Evolutionary conservation across 2,888 invertebrate species (phyloP), one percentile per base, ranked within the genome.

Genomic region (Tuta absoluta): DNA sequence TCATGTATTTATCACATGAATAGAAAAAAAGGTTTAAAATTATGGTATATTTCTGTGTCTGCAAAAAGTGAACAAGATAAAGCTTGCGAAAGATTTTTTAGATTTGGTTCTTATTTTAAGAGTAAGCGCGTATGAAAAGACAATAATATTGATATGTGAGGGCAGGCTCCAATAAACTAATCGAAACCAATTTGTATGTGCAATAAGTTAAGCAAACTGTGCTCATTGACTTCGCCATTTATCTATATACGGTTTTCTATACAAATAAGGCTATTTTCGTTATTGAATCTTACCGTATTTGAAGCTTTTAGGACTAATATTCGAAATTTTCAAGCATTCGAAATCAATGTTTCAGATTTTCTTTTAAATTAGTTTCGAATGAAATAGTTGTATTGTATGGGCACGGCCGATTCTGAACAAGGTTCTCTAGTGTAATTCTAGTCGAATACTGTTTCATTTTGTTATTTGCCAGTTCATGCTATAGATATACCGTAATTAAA

Each of bases 391-490:
- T 86, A 82, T 80, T 75, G 62, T 63, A 76, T 81, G 81, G 81
- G 80, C 84, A 81, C 84, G 79, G 83, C 81, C 84, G 79, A 80
- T 79, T 81, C 77, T 76, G 84, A 85, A 86, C 85, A 84, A 82
- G 86, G 85, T 87, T 88, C 85, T 81, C 81, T 89, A 90, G 87
- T 76, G 81, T 89, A 84, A 87, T 84, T 89, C 75, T 91, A 89
- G 89, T 83, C 66, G 83, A 85, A 81, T 86, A 86, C 75, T 85
- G 77, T 86, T 56, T 84, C 79, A 79, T 88, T 87, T 87, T 85
- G 87, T 91, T 91, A 88, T 76, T 88, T 89, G 91, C 90, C 89
- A 89, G 85, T 90, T 91, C 86, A 89, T 88, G 91, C 91, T 91
- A 91, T 91, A 91, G 89, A 84, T 90, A 90, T 89, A 90, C 89